Base-by-base conservation (phyloP, 2,888 invertebrate genomes). In the Dexiosoma caninum region DNA sequence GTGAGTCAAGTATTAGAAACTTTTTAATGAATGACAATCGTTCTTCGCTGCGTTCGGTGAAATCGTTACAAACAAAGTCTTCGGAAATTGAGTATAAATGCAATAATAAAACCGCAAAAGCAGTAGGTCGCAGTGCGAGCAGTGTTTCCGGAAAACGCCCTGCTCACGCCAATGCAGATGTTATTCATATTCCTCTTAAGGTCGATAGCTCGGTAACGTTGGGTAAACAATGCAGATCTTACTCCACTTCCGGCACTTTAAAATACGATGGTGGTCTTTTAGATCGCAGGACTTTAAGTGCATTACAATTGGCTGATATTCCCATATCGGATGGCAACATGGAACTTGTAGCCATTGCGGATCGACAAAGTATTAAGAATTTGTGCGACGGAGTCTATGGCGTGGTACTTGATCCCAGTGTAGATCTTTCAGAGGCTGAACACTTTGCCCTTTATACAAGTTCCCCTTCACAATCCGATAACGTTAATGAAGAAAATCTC, bases 371-470 rank as follows among this genome's bases (percentile, higher is more conserved):
- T 78, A 88, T 90, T 55, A 87, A 84, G 81, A 90, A 90, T 83
- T 78, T 90, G 16, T 91, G 90, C 71, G 90, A 90, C 75, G 91
- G 90, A 0, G 87, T 89, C 62, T 90, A 86, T 46, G 90, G 89
- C 27, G 90, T 90, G 2, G 84, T 88, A 0, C 85, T 90, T 2
- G 90, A 90, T 85, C 88, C 90, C 40, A 92, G 93, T 62, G 90
- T 94, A 46, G 95, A 95, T 84, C 89, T 96, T 44, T 95, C 95
- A 0, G 96, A 96, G 84, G 96, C 96, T 0, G 96, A 97, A 86
- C 95, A 96, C 86, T 96, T 96, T 89, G 96, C 96, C 21, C 90
- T 97, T 64, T 97, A 97, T 84, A 96, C 96, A 85, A 94, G 69
- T 16, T 93, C 95, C 86, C 95, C 96, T 4, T 95, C 96, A 0